phyloP scores from a whole-genome alignment of 2,797 vertebrate species.

The Sebastes hubbsi region DNA sequence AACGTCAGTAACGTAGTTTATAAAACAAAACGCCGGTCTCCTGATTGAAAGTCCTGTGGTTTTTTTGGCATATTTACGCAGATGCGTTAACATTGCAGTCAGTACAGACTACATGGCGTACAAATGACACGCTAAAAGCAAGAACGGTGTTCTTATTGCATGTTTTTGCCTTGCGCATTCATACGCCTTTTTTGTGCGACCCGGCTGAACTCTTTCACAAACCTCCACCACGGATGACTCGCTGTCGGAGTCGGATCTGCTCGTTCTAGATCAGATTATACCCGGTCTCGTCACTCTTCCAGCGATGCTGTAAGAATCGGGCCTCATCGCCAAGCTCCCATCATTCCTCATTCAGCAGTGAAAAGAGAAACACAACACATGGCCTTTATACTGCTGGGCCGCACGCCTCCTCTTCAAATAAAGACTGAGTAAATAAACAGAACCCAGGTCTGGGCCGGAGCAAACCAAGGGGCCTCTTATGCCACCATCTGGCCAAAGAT shows the following conservation, averaged over 20 bases:
- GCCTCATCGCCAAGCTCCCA: neutral
- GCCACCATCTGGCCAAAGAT: slow-evolving; percentile 42
- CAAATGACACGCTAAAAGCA: too few relatives aligned
- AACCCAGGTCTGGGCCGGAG: slow-evolving; percentile 13
- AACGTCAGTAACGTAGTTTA: too few relatives aligned
- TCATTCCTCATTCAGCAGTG: slow-evolving; percentile 48
- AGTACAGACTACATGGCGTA: too few relatives aligned
- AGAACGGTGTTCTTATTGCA: too few relatives aligned
- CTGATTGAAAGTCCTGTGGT: too few relatives aligned
- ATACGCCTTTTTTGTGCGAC: too few relatives aligned
- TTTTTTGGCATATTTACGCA: too few relatives aligned
- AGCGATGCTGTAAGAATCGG: neutral
- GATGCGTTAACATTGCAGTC: too few relatives aligned
- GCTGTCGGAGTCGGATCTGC: neutral
- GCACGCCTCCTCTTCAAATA: slow-evolving; percentile 65
- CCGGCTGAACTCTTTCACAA: neutral
- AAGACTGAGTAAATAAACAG: slow-evolving; percentile 61
- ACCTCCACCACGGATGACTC: neutral
- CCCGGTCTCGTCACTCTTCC: neutral
- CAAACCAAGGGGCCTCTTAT: slow-evolving; percentile 21
- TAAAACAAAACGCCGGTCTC: too few relatives aligned
- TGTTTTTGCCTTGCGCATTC: too few relatives aligned
- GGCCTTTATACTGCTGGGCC: slow-evolving; percentile 41
- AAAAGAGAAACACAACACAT: slow-evolving; percentile 57
- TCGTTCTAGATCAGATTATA: neutral